Conservation (phyloP, 2,888 invertebrate genomes). For the Dicyrtoma fusca region DNA sequence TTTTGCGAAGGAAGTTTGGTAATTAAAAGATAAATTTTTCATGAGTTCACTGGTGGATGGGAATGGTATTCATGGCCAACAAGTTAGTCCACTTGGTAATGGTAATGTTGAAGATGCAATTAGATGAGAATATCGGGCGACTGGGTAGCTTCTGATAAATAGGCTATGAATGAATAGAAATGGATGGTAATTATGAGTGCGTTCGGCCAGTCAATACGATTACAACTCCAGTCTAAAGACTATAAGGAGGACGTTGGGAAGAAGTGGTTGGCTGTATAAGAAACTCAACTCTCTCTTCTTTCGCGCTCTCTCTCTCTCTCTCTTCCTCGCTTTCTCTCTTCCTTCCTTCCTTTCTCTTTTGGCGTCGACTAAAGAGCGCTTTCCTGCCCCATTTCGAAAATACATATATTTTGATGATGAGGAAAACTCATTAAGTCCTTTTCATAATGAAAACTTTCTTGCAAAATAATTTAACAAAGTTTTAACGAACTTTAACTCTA, state of each 20-base stretch:
- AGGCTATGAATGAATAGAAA: constrained; percentile 35
- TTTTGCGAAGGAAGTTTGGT: constrained; percentile 43
- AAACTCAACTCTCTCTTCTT: neutral
- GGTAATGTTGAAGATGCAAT: constrained; percentile 42
- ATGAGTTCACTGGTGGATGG: constrained; percentile 45
- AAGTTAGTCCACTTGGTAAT: constrained; percentile 43
- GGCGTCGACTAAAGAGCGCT: constrained; percentile 7
- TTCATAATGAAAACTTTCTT: constrained; percentile 57
- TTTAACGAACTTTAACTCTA: constrained; percentile 57
- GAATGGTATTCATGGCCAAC: constrained; percentile 45
- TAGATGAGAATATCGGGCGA: constrained; percentile 40
- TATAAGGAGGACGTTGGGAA: neutral
- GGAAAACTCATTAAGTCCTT: constrained; percentile 57
- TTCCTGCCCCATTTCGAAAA: constrained; percentile 25
- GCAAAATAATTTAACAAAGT: constrained; percentile 57
- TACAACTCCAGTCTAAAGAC: constrained; percentile 9
- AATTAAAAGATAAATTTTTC: constrained; percentile 56
- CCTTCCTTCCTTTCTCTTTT: constrained; percentile 12
- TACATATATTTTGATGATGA: constrained; percentile 56
- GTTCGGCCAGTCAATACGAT: constrained; percentile 26
- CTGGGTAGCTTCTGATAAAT: constrained; percentile 35
- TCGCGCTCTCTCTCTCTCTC: constrained; percentile 4
- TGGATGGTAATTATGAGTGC: constrained; percentile 35
- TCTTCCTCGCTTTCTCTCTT: neutral
- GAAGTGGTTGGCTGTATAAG: neutral